Evolutionary conservation across 1,140 invertebrate genomes (phyloP).

Genomic region (Drosophila littoralis): DNA sequence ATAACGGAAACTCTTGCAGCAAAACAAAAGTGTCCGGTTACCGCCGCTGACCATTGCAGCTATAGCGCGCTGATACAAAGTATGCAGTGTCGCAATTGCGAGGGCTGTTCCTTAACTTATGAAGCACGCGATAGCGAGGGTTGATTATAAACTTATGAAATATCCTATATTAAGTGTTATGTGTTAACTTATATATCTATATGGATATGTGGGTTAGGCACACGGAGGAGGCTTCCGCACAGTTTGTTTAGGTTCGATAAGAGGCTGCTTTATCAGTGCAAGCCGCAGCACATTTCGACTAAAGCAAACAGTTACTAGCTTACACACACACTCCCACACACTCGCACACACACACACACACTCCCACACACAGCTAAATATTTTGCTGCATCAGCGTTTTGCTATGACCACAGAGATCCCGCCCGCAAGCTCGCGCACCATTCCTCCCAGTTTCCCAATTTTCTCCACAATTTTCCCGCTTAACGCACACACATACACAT

Average conservation of each 20-base stretch:
- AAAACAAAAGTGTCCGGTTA: too few species aligned
- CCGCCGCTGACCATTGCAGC: too few species aligned
- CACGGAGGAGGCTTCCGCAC: too few species aligned
- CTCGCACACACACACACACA: conserved; percentile 4
- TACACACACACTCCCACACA: neutral
- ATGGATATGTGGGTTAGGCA: too few species aligned
- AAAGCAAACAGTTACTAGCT: conserved; percentile 5
- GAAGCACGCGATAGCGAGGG: too few species aligned
- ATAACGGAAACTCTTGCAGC: too few species aligned
- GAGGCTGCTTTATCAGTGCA: neutral
- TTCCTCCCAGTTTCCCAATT: conserved; percentile 31
- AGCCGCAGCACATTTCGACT: neutral
- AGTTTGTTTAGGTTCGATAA: conserved; percentile 16
- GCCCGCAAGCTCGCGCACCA: neutral
- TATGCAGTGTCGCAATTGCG: too few species aligned
- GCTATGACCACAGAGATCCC: conserved; percentile 26
- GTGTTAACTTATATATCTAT: too few species aligned
- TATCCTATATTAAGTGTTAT: too few species aligned
- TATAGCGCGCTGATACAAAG: too few species aligned
- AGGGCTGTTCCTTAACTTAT: too few species aligned
- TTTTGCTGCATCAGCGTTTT: conserved; percentile 27
- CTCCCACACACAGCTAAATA: conserved; percentile 30
- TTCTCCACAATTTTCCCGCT: conserved; percentile 32
- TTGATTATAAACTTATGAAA: too few species aligned
- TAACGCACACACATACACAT: conserved; percentile 10